Percentiles rank a stretch among this genome's conserved stretches.
Evolutionary conservation across 2,113 vertebrate species (phyloP).

Genomic region (Carettochelys insculpta): DNA sequence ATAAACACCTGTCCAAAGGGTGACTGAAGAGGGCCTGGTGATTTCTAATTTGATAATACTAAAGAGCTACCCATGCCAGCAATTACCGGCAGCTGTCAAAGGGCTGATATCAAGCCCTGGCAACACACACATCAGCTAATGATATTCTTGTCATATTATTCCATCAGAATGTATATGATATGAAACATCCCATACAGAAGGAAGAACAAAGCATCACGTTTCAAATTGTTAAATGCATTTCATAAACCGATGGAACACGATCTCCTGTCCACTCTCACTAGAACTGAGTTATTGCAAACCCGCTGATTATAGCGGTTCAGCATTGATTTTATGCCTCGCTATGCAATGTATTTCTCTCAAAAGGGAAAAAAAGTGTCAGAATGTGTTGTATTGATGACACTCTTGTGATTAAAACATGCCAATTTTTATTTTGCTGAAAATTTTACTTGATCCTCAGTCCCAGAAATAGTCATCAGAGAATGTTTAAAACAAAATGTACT

Average conservation of each 20-base stretch:
- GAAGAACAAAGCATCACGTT: not conserved
- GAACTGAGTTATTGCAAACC: not conserved
- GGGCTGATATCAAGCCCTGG: not conserved
- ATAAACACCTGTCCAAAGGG: not conserved
- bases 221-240: not conserved
- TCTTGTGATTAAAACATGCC: not conserved
- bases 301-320: not conserved
- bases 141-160: not conserved
- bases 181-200: not conserved
- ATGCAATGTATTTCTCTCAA: not conserved
- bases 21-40: not conserved
- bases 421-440: not conserved
- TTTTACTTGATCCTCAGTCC: not conserved
- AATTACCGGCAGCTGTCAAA: not conserved
- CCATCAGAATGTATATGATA: not conserved
- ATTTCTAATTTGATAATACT: not conserved
- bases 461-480: slow-evolving; percentile 21
- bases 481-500: slow-evolving; percentile 74
- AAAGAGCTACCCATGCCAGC: not conserved
- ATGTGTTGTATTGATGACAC: not conserved
- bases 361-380: accelerated
- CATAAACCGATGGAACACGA: not conserved
- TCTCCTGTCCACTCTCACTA: not conserved
- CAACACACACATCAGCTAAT: not conserved
- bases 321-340: not conserved